Conservation (phyloP, 2,113 vertebrate genomes). For the Petromus typicus region DNA sequence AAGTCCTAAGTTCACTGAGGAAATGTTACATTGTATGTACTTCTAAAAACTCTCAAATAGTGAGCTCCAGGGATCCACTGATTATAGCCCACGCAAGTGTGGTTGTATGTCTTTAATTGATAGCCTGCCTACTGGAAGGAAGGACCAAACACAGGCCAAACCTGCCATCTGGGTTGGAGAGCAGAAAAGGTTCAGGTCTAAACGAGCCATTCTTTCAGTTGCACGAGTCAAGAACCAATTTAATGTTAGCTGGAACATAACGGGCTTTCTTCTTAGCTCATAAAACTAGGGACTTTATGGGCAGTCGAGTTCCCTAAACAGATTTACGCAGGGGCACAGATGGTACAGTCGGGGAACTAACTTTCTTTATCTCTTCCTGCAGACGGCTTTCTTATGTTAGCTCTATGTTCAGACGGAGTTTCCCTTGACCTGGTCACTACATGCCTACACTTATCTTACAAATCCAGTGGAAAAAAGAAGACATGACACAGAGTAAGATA, state of each 20-base stretch:
- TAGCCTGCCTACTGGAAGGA: not conserved
- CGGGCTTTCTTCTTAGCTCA: not conserved
- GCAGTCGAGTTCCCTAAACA: not conserved
- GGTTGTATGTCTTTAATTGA: not conserved
- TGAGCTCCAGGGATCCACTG: not conserved
- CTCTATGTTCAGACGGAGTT: not conserved
- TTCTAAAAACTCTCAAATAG: conserved; percentile 11
- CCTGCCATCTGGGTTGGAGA: not conserved
- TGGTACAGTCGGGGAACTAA: not conserved
- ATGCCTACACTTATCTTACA: not conserved
- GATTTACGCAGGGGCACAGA: conserved; percentile 9
- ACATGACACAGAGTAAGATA: not conserved
- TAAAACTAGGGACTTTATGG: not conserved
- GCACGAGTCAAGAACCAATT: not conserved
- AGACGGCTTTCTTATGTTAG: not conserved
- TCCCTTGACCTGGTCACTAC: not conserved
- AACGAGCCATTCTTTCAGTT: not conserved
- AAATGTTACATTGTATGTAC: not conserved
- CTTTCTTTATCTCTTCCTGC: not conserved
- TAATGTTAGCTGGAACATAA: not conserved
- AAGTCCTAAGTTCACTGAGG: not conserved
- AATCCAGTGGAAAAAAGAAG: not conserved
- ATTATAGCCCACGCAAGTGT: not conserved
- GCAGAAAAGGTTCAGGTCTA: not conserved
- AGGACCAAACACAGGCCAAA: not conserved